Conservation (phyloP, 2,888 invertebrate species). For the Dexiosoma caninum region DNA sequence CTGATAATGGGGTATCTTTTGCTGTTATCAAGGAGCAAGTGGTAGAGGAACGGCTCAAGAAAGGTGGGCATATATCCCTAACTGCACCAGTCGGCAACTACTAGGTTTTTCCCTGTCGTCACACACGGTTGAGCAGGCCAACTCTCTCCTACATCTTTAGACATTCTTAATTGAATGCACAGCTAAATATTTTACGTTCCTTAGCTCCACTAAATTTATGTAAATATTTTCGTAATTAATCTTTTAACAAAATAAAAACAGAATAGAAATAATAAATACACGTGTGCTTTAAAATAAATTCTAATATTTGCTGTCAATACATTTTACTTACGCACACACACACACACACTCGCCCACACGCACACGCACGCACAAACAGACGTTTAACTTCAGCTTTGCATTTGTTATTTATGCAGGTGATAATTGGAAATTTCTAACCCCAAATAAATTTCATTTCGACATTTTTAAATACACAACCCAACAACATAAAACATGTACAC, state of each 20-base stretch:
- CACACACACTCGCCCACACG: background rate
- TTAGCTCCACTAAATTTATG: no score
- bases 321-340: background rate
- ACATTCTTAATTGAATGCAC: no score
- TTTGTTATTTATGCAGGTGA: conserved; percentile 62
- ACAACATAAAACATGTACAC: background rate
- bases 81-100: no score
- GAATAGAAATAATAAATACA: background rate
- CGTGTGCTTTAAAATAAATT: conserved; percentile 14
- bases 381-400: background rate
- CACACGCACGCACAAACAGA: background rate
- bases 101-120: no score
- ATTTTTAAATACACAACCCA: conserved; percentile 22
- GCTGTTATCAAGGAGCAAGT: no score
- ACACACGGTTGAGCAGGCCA: no score
- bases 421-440: conserved; percentile 61
- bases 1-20: no score
- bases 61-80: no score
- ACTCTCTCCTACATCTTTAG: no score
- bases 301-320: conserved; percentile 54
- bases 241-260: no score
- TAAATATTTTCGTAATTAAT: conserved; percentile 49
- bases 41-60: no score
- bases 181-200: no score
- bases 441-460: conserved; percentile 62